Percentiles rank a stretch among this genome's conserved stretches.
Evolutionary conservation across 2,888 invertebrate genomes (phyloP).

Genomic region (Serripes groenlandicus): DNA sequence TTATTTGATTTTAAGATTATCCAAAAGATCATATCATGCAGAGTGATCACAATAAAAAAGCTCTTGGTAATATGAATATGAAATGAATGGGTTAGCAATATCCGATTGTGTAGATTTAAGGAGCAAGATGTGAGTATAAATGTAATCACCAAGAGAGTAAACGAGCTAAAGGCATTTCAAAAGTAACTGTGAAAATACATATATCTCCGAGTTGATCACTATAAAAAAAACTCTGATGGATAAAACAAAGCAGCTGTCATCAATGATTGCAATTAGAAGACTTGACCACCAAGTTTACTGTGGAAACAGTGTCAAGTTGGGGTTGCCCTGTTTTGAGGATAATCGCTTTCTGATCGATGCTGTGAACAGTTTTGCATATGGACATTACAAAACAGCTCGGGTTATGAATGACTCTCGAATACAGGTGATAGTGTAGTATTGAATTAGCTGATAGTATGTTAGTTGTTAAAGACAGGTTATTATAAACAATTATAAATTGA

Average conservation of each 20-base stretch:
- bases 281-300: conserved; percentile 2
- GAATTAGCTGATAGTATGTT: no score
- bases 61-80: conserved; percentile 74
- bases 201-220: no score
- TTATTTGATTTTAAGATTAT: conserved; percentile 21
- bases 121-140: no score
- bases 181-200: no score
- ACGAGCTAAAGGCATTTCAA: no score
- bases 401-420: neutral
- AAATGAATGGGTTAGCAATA: conserved; percentile 73
- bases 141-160: no score
- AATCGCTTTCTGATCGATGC: conserved; percentile 46
- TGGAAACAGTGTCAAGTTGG: neutral
- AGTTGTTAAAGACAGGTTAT: neutral
- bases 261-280: conserved; percentile 10
- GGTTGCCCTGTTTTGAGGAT: conserved; percentile 15
- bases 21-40: no score
- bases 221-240: neutral
- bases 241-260: conserved; percentile 2
- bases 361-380: conserved; percentile 53
- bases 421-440: no score
- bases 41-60: no score
- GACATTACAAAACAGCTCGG: conserved; percentile 50
- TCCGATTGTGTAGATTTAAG: conserved; percentile 74
- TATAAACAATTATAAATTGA: neutral